Evolutionary conservation across 2,888 invertebrate genomes (phyloP), one percentile per base, ranked within the genome.

Genomic region (Drosophila dives): DNA sequence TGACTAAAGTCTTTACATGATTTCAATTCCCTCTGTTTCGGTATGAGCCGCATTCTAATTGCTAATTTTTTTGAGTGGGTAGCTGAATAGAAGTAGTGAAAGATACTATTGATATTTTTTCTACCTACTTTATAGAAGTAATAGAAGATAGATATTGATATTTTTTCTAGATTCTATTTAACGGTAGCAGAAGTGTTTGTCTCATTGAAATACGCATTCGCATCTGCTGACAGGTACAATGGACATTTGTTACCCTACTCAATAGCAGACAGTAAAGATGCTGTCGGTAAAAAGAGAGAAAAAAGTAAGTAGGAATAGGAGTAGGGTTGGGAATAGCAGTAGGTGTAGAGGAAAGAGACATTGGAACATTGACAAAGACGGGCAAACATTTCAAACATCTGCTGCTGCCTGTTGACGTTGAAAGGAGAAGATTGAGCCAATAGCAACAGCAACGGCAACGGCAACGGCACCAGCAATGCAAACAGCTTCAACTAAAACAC

Each of bases 361-460:
- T 58, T 64, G 65, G 45, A 58, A 42, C 76, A 73, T 73, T 80
- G 86, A 86, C 86, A 88, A 73, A 85, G 83, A 63, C 66, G 83
- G 72, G 66, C 80, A 86, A 85, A 81, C 83, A 88, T 88, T 80
- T 85, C 77, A 86, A 80, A 64, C 74, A 88, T 83, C 83, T 86
- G 85, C 69, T 73, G 81, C 54, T 75, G 80, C 62, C 81, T 67
- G 73, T 63, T 75, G 64, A 74, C 71, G 62, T 68, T 70, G 76
- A 72, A 75, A 75, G 75, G 56, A 63, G 67, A 68, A 73, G 69
- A 81, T 70, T 72, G 59, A 63, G 40, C 51, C 55, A 67, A 54
- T 26, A 4, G 55, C 72, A 79, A 64, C 63, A 54, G 55, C 48
- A 64, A 51, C 17, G 15, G 17, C 38, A 40, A 17, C 20, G 17